Conservation (phyloP, 2,888 invertebrate genomes). For the Sipha maydis region DNA sequence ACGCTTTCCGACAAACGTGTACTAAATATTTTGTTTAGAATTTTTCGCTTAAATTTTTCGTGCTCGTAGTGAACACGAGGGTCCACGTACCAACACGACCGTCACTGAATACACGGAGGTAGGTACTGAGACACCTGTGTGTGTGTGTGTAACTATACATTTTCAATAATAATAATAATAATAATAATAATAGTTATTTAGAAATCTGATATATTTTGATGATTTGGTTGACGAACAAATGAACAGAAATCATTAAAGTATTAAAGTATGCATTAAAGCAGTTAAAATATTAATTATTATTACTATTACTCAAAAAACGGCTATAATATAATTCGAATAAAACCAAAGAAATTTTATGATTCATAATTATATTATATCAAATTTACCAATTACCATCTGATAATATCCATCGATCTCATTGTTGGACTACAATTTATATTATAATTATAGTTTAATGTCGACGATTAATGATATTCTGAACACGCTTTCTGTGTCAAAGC, state of each 20-base stretch:
- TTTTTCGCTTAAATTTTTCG: conserved; percentile 56
- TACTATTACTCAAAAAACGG: no score
- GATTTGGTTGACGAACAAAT: no score
- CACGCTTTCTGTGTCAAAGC: background rate
- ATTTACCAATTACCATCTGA: no score
- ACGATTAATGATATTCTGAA: background rate
- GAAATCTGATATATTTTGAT: background rate
- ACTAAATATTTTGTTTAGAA: conserved; percentile 54
- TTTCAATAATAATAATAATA: conserved; percentile 32
- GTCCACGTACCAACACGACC: background rate
- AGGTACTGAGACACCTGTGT: conserved; percentile 10
- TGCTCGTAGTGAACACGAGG: conserved; percentile 51
- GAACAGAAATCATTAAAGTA: no score
- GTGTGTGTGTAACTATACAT: conserved; percentile 3
- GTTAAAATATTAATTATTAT: no score
- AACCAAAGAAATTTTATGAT: no score
- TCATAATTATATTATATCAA: no score
- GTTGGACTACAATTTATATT: background rate
- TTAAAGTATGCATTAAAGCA: no score
- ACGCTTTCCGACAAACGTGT: conserved; percentile 38
- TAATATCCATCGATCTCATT: no score
- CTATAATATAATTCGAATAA: no score
- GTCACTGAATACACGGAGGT: background rate
- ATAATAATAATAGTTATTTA: background rate
- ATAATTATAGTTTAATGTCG: background rate